These are phyloP conservation scores for Prionace glauca DNA, from an alignment of 2,797 vertebrate genomes.

Conservation along the genomic window DNA sequence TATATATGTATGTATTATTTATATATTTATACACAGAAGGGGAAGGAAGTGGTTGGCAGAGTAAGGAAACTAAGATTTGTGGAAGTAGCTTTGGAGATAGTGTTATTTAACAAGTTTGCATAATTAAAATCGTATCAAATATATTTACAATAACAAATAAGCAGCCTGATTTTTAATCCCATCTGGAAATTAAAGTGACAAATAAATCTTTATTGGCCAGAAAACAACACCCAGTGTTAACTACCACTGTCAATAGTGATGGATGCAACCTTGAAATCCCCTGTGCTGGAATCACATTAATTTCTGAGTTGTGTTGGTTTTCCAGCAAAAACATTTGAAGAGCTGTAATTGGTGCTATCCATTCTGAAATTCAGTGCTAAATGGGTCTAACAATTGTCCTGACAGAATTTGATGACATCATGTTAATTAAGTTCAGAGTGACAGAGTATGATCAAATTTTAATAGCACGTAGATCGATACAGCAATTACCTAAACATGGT, in stretches of 20 bases:
- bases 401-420: background rate
- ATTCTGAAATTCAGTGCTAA: background rate
- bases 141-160: background rate
- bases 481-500: constrained; percentile 20
- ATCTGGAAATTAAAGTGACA: background rate
- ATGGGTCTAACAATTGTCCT: constrained; percentile 23
- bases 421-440: constrained; percentile 14
- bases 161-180: background rate
- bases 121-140: background rate
- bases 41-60: background rate
- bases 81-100: background rate
- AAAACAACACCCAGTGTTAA: no score
- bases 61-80: background rate
- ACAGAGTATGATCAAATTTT: constrained; percentile 28
- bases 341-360: constrained; percentile 3
- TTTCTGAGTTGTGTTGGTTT: constrained; percentile 8
- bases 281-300: background rate
- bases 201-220: background rate
- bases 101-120: background rate
- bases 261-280: background rate
- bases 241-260: background rate
- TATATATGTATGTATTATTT: no score
- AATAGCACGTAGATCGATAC: constrained; percentile 3
- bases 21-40: background rate
- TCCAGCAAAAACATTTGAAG: constrained; percentile 10